phyloP scores from a whole-genome alignment of 1,140 invertebrate genomes.

The Radopholus similis region DNA sequence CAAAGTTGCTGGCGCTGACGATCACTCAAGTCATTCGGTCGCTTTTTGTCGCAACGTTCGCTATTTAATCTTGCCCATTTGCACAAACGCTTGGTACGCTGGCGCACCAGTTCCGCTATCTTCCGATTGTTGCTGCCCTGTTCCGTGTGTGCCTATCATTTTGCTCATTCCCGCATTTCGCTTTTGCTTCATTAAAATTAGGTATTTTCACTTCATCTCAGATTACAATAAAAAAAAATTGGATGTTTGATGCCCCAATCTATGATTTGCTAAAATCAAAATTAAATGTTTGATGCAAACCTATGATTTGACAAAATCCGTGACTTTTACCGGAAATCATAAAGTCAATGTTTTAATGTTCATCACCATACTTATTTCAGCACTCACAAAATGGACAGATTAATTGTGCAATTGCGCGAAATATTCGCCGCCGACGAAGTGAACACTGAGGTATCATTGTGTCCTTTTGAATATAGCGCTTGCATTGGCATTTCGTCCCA shows the following conservation, averaged over 20 bases:
- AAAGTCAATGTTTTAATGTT: neutral
- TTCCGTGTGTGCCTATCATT: neutral
- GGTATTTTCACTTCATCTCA: too few species aligned
- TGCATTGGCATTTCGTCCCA: too few species aligned
- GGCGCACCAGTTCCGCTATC: too few species aligned
- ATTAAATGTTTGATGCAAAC: neutral
- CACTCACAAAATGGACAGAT: constrained; percentile 37
- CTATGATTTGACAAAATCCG: neutral
- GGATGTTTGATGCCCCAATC: neutral
- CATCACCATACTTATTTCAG: neutral
- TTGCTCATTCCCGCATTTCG: neutral
- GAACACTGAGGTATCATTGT: too few species aligned
- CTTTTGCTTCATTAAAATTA: neutral
- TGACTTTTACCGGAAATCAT: neutral
- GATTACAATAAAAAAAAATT: too few species aligned
- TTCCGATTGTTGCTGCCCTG: too few species aligned
- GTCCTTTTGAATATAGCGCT: too few species aligned
- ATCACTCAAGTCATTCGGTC: too few species aligned
- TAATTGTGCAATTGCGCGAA: constrained; percentile 35
- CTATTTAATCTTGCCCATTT: too few species aligned
- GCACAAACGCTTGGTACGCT: too few species aligned
- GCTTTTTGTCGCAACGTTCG: too few species aligned
- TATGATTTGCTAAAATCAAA: neutral
- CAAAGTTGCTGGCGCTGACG: too few species aligned
- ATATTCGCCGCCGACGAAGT: constrained; percentile 46